Evolutionary conservation across 2,888 invertebrate genomes (phyloP).

Genomic region (Lepetodrilus schrolli): DNA sequence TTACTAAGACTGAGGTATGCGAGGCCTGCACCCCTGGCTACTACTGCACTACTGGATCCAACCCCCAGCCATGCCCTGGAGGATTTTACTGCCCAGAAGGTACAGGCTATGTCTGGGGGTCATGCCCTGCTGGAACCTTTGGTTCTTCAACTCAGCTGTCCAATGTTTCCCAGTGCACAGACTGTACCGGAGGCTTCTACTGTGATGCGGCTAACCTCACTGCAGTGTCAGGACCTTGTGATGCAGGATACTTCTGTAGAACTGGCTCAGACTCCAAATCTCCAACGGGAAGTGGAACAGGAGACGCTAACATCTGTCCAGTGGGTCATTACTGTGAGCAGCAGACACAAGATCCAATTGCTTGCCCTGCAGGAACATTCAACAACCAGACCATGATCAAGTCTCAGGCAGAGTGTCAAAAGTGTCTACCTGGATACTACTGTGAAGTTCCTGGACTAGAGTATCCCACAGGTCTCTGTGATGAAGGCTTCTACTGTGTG

Average conservation of each 20-base stretch:
- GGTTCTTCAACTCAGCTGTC: constrained; percentile 56
- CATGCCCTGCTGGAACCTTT: constrained; percentile 71
- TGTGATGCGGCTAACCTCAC: constrained; percentile 66
- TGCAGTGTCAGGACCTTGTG: constrained; percentile 64
- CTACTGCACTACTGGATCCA: constrained; percentile 64
- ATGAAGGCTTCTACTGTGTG: constrained; percentile 68
- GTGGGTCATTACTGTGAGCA: constrained; percentile 67
- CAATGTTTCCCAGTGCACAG: constrained; percentile 62
- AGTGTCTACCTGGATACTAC: constrained; percentile 67
- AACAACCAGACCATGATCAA: constrained; percentile 63
- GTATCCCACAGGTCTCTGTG: constrained; percentile 47
- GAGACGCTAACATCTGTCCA: constrained; percentile 68
- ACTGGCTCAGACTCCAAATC: constrained; percentile 59
- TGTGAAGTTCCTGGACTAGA: constrained; percentile 66
- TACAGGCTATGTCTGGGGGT: constrained; percentile 64
- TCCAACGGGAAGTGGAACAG: constrained; percentile 57
- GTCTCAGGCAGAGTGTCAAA: constrained; percentile 55
- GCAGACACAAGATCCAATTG: constrained; percentile 61
- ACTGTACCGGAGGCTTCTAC: constrained; percentile 69
- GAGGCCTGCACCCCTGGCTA: constrained; percentile 63
- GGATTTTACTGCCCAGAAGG: constrained; percentile 67
- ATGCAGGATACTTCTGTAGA: constrained; percentile 69
- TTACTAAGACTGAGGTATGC: constrained; percentile 55
- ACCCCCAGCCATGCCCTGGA: constrained; percentile 63
- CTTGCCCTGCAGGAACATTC: constrained; percentile 71